Conservation (phyloP, 2,888 invertebrate genomes). For the Resseliella maxima region DNA sequence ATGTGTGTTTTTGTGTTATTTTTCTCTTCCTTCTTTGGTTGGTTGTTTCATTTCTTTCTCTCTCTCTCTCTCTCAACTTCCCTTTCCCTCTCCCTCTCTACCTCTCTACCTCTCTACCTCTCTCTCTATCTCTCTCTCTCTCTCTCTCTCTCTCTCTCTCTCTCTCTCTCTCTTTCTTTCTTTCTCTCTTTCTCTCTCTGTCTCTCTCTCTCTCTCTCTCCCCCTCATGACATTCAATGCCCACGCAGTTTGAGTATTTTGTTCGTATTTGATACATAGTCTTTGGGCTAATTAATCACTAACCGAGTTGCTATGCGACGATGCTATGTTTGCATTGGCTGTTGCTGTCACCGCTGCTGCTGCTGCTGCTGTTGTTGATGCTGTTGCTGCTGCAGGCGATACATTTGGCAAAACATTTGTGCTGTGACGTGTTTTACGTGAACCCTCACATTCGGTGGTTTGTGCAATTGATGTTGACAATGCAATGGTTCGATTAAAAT, state of each 20-base stretch:
- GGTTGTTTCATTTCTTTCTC: too few relatives aligned
- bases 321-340: constrained; percentile 8
- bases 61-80: too few relatives aligned
- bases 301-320: constrained; percentile 35
- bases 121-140: too few relatives aligned
- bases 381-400: neutral
- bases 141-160: too few relatives aligned
- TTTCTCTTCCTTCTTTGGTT: too few relatives aligned
- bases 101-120: too few relatives aligned
- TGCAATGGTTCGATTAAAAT: constrained; percentile 93
- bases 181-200: too few relatives aligned
- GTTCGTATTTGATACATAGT: neutral
- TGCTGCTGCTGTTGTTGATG: neutral
- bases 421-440: constrained; percentile 84
- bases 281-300: neutral
- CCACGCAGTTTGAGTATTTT: neutral
- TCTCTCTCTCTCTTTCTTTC: too few relatives aligned
- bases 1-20: too few relatives aligned
- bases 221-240: neutral
- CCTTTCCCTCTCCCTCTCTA: too few relatives aligned
- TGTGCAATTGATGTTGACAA: constrained; percentile 83
- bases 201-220: too few relatives aligned
- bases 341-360: too few relatives aligned
- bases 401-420: constrained; percentile 66
- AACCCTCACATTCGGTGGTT: constrained; percentile 76